These are phyloP conservation scores for Anolis carolinensis DNA, from an alignment of 2,113 vertebrate genomes.

Conservation along the genomic window DNA sequence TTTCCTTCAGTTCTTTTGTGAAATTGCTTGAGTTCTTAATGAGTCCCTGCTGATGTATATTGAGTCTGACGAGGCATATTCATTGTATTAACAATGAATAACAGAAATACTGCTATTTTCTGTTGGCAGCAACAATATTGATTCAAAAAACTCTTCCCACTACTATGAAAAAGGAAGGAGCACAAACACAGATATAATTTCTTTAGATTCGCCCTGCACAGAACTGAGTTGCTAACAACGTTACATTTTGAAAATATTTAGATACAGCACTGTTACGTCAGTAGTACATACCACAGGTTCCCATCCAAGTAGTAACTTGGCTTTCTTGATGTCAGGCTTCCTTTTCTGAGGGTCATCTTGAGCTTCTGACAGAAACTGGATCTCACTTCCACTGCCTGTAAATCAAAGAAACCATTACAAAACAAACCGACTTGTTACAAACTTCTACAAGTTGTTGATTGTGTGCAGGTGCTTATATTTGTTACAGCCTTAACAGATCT, in stretches of 20 bases:
- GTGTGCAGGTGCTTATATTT: no score
- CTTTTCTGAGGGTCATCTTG: slow-evolving; percentile 98
- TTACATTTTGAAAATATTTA: not conserved
- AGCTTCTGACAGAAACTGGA: slow-evolving; percentile 96
- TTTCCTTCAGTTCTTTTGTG: not conserved
- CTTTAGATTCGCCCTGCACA: not conserved
- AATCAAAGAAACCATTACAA: no score
- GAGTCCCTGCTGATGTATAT: not conserved
- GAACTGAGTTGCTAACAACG: not conserved
- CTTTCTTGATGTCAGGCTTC: slow-evolving; percentile 95
- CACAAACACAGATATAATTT: not conserved
- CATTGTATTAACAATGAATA: not conserved
- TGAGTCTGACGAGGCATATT: not conserved
- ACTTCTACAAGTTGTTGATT: no score
- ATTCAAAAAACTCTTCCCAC: not conserved
- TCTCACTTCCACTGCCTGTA: slow-evolving; percentile 90
- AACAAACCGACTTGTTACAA: no score
- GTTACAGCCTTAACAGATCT: not conserved
- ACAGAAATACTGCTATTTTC: not conserved
- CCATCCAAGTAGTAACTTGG: slow-evolving; percentile 94
- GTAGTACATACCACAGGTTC: slow-evolving; percentile 91
- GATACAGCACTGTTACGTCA: not conserved
- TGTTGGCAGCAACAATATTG: not conserved
- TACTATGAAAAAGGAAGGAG: not conserved
- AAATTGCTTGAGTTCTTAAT: not conserved